phyloP scores from a whole-genome alignment of 2,888 invertebrate genomes.

The Heteromurus nitidus region DNA sequence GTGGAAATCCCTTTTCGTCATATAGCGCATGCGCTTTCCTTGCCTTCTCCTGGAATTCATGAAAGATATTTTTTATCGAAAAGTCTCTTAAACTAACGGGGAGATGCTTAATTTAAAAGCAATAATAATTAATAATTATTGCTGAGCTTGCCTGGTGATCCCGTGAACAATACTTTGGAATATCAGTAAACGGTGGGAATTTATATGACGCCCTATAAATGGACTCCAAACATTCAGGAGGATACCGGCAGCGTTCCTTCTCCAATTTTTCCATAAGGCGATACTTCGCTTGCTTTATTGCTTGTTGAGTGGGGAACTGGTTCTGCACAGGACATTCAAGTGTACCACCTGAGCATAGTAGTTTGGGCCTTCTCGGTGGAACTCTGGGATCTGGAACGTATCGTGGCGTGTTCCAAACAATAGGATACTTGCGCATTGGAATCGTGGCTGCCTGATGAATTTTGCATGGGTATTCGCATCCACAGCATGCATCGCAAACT shows the following conservation, averaged over 20 bases:
- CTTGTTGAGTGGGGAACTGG: constrained; percentile 71
- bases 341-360: constrained; percentile 72
- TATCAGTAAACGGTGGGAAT: constrained; percentile 67
- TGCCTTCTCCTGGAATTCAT: constrained; percentile 62
- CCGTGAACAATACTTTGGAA: constrained; percentile 69
- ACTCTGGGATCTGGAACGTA: constrained; percentile 71
- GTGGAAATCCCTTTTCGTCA: constrained; percentile 68
- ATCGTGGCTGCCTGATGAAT: constrained; percentile 71
- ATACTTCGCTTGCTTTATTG: constrained; percentile 69
- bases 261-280: constrained; percentile 69
- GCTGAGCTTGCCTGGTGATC: constrained; percentile 59
- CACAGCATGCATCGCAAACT: constrained; percentile 71
- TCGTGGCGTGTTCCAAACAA: constrained; percentile 67
- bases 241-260: constrained; percentile 67
- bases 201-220: constrained; percentile 68
- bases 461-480: constrained; percentile 72
- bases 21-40: constrained; percentile 58
- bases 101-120: background rate
- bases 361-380: constrained; percentile 67
- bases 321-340: constrained; percentile 72
- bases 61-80: background rate
- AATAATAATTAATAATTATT: background rate
- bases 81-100: background rate
- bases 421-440: constrained; percentile 71
- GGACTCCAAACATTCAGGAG: constrained; percentile 71